phyloP scores from a whole-genome alignment of 2,797 vertebrate species.

The Lagocephalus sceleratus region DNA sequence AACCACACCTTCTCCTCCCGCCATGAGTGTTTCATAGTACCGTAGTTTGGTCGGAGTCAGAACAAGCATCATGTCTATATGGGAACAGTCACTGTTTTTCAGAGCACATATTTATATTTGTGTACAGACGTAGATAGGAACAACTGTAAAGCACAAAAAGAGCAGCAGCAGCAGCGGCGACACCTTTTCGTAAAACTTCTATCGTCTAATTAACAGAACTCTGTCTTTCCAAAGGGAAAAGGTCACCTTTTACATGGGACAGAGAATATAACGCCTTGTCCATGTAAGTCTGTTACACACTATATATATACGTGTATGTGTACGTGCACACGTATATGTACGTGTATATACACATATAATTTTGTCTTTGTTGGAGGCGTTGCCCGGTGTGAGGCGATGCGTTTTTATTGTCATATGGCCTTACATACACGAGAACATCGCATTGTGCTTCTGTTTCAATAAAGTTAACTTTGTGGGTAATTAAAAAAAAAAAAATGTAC shows the following conservation, averaged over 20 bases:
- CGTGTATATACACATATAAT: slow-evolving; percentile 52
- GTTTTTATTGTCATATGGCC: slow-evolving; percentile 81
- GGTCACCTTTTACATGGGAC: slow-evolving; percentile 1
- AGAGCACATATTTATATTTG: slow-evolving; percentile 75
- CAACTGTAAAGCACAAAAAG: slow-evolving; percentile 74
- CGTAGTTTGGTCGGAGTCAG: slow-evolving; percentile 14
- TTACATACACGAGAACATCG: slow-evolving; percentile 81
- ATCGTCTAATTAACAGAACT: too few relatives aligned
- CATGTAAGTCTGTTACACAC: slow-evolving; percentile 32
- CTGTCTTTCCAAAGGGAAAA: too few relatives aligned
- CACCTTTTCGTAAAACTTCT: neutral
- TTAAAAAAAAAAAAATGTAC: slow-evolving; percentile 27
- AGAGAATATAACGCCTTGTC: too few relatives aligned
- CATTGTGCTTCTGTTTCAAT: slow-evolving; percentile 80
- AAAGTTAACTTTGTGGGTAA: slow-evolving; percentile 76
- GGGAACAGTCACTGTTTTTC: slow-evolving; percentile 35
- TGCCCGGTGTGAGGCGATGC: slow-evolving; percentile 41
- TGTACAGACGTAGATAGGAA: slow-evolving; percentile 51
- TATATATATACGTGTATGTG: slow-evolving; percentile 44
- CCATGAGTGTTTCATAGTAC: neutral
- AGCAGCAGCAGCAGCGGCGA: slow-evolving; percentile 6
- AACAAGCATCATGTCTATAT: slow-evolving; percentile 21
- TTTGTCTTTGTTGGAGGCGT: slow-evolving; percentile 12
- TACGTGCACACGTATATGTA: slow-evolving; percentile 49
- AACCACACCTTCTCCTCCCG: neutral